A percentile compares a stretch with the other conserved stretches of the same genome.
Conservation (phyloP, 1,140 invertebrate species). For the Drosophila tani region DNA sequence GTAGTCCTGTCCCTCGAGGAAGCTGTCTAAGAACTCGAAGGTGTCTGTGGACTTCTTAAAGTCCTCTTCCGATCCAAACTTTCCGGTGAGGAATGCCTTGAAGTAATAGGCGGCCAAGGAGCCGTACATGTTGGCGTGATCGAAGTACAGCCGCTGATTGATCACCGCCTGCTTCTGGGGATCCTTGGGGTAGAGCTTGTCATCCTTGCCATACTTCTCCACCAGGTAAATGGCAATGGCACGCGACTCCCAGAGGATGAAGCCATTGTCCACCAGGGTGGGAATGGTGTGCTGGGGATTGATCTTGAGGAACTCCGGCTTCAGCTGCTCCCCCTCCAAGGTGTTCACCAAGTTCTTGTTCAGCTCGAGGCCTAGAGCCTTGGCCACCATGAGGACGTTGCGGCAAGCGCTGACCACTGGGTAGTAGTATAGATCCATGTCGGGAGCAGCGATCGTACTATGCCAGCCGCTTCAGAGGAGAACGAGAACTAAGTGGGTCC, state of each 20-base stretch:
- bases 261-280: slow-evolving; percentile 63
- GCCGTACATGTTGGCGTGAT: slow-evolving; percentile 84
- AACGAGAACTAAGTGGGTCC: slow-evolving; percentile 9
- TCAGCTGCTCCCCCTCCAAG: slow-evolving; percentile 87
- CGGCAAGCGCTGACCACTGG: slow-evolving; percentile 72
- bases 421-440: slow-evolving; percentile 56
- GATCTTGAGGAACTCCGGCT: slow-evolving; percentile 87
- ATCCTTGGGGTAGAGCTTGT: slow-evolving; percentile 87
- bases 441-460: slow-evolving; percentile 50
- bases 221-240: slow-evolving; percentile 73
- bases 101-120: slow-evolving; percentile 87
- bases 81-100: slow-evolving; percentile 83
- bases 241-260: slow-evolving; percentile 68
- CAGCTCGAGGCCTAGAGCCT: slow-evolving; percentile 85
- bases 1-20: slow-evolving; percentile 51
- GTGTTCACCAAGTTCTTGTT: slow-evolving; percentile 86
- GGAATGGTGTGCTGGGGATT: slow-evolving; percentile 82
- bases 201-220: slow-evolving; percentile 81
- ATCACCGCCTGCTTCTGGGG: slow-evolving; percentile 85
- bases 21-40: slow-evolving; percentile 36
- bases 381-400: slow-evolving; percentile 83
- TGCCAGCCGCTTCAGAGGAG: not conserved
- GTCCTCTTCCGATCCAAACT: slow-evolving; percentile 23
- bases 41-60: slow-evolving; percentile 39
- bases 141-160: slow-evolving; percentile 87